Evolutionary conservation across 2,888 invertebrate genomes (phyloP), one percentile per base, ranked within the genome.

Genomic region (Bembecia ichneumoniformis): DNA sequence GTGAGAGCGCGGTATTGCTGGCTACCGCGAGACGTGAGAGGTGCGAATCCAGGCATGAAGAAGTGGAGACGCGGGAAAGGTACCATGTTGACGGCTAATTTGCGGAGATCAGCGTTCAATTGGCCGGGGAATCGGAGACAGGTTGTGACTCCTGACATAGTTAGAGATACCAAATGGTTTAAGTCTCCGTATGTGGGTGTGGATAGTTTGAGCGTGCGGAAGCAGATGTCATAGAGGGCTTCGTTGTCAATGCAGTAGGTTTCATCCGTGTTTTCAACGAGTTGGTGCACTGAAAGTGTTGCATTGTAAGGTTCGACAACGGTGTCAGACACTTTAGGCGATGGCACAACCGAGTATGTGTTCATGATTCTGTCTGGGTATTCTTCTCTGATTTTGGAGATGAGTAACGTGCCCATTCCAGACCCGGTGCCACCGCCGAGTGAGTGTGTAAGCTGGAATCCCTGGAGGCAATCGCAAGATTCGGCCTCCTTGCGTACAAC

Each of bases 341-440:
- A 94, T 68, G 94, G 94, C 79, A 94, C 93, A 55, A 98, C 96
- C 55, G 96, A 96, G 89, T 96, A 97, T 74, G 97, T 97, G 90
- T 96, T 96, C 97, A 98, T 97, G 67, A 98, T 98, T 89, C 98
- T 93, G 89, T 98, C 98, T 62, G 98, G 98, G 78, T 97, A 98
- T 88, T 98, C 98, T 88, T 98, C 97, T 66, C 97, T 92, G 84
- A 98, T 97, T 88, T 98, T 98, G 60, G 96, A 96, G 73, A 98
- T 98, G 59, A 98, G 91, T 53, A 98, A 90, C 54, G 98, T 98
- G 63, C 97, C 98, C 94, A 98, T 94, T 58, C 98, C 98, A 68
- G 97, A 97, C 16, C 98, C 98, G 71, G 98, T 98, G 69, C 98
- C 98, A 71, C 98, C 98, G 54, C 98, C 97, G 62, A 98, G 91